These are phyloP conservation scores for Apeltes quadracus DNA, from an alignment of 2,113 vertebrate genomes.

Conservation along the genomic window DNA sequence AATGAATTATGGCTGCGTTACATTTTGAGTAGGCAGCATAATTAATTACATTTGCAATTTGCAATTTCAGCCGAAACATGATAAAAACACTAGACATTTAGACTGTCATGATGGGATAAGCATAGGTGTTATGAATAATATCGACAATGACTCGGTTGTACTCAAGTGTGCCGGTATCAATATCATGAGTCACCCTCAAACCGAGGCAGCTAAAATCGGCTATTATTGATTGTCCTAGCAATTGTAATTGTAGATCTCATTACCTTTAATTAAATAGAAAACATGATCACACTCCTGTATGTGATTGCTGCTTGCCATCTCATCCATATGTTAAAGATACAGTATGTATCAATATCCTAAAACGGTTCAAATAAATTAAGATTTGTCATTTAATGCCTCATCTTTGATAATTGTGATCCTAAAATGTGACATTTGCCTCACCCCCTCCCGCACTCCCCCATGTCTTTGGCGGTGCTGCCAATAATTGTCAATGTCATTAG, in stretches of 20 bases:
- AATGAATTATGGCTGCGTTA: background rate
- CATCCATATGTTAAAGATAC: background rate
- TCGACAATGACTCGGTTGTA: background rate
- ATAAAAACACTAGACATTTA: background rate
- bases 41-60: background rate
- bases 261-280: background rate
- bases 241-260: background rate
- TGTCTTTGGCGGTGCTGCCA: conserved; percentile 18
- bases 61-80: background rate
- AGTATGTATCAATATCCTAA: conserved; percentile 6
- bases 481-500: conserved; percentile 51
- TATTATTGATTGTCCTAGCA: background rate
- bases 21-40: background rate
- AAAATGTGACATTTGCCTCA: background rate
- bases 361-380: conserved; percentile 5
- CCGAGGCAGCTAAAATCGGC: background rate
- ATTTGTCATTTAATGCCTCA: background rate
- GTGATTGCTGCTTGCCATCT: background rate
- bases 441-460: too few relatives aligned
- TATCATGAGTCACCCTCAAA: background rate
- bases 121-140: background rate
- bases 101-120: too few relatives aligned
- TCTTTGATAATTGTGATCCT: background rate
- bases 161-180: background rate
- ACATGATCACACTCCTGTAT: background rate